Evolutionary conservation across 2,113 vertebrate species (phyloP).

Genomic region (Piaya cayana): DNA sequence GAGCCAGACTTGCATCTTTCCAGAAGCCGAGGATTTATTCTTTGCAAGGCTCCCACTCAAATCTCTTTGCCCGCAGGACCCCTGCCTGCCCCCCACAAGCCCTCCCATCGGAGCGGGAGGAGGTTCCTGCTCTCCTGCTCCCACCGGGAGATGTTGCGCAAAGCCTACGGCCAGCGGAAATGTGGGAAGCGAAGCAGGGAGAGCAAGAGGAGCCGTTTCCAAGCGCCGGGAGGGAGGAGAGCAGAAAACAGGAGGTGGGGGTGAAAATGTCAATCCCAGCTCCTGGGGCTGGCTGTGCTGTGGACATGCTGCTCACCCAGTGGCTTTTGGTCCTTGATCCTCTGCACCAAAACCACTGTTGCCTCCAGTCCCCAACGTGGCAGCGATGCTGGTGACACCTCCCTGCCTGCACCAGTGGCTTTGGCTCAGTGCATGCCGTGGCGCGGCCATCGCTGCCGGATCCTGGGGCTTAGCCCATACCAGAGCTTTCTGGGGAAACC

Average conservation of each 20-base stretch:
- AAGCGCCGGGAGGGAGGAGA: background rate
- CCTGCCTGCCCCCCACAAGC: background rate
- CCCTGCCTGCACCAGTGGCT: too few relatives aligned
- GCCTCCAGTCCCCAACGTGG: fast-evolving
- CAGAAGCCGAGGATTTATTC: background rate
- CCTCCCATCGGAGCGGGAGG: background rate
- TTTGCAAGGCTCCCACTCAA: background rate
- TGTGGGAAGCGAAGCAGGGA: background rate
- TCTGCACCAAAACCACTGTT: fast-evolving
- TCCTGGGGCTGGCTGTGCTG: background rate
- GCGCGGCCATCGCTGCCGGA: fast-evolving
- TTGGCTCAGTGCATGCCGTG: background rate
- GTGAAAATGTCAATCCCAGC: constrained; percentile 30
- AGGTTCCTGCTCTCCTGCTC: background rate
- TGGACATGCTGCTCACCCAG: fast-evolving
- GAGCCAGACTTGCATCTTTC: background rate
- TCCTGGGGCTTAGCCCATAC: background rate
- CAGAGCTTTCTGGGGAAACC: background rate
- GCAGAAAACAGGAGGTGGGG: constrained; percentile 33
- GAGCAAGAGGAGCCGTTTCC: background rate
- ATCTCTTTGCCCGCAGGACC: background rate
- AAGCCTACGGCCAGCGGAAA: background rate
- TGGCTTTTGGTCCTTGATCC: background rate
- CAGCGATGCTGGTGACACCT: too few relatives aligned
- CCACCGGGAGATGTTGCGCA: background rate